phyloP scores from a whole-genome alignment of 2,888 invertebrate genomes.

The Trichogramma evanescens region DNA sequence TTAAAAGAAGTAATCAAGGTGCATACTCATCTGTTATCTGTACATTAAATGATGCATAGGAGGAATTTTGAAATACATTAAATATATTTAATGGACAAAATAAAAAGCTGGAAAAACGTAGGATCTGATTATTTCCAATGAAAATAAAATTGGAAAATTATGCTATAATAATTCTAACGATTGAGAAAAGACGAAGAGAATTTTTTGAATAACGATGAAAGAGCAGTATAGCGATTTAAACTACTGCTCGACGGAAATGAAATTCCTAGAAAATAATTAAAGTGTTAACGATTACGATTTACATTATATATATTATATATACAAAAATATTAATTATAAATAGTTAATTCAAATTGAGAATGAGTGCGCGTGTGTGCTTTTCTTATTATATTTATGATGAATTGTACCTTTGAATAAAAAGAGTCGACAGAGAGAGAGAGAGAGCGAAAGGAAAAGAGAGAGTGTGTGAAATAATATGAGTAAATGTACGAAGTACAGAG shows the following conservation, averaged over 20 bases:
- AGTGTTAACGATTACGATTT: slow-evolving; percentile 44
- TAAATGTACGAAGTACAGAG: neutral
- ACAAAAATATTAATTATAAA: slow-evolving; percentile 46
- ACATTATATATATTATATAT: slow-evolving; percentile 28
- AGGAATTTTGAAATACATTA: no score
- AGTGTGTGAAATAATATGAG: neutral
- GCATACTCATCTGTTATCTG: no score
- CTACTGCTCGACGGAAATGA: neutral
- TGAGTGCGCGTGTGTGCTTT: slow-evolving; percentile 4
- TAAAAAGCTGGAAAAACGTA: no score
- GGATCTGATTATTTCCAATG: no score
- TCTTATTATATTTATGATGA: no score
- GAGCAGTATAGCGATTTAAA: neutral
- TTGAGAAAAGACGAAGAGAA: no score
- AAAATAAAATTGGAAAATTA: no score
- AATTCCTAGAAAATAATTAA: slow-evolving; percentile 32
- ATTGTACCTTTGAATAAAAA: neutral
- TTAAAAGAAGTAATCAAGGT: no score
- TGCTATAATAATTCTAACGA: no score
- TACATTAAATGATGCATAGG: no score
- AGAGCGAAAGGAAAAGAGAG: neutral
- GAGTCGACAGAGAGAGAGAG: slow-evolving; percentile 10
- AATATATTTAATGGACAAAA: no score
- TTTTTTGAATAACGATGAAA: neutral
- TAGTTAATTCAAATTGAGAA: slow-evolving; percentile 43